Percentiles rank a stretch among this genome's conserved stretches.
phyloP scores from a whole-genome alignment of 2,113 vertebrate species.

The Plestiodon gilberti region DNA sequence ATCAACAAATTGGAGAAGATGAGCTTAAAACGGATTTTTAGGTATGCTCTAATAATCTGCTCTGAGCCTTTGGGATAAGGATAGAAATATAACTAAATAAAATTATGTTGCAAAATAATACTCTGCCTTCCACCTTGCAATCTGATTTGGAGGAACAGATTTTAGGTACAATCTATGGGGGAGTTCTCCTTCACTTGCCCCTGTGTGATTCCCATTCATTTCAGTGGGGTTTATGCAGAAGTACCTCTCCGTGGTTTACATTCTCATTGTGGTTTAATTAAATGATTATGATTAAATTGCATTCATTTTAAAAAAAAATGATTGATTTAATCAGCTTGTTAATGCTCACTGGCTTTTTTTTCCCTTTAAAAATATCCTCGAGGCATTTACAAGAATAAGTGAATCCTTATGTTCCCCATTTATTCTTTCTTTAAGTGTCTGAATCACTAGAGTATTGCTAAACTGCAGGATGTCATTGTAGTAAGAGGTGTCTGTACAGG shows the following conservation, averaged over 20 bases:
- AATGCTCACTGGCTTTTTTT: not conserved
- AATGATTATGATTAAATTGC: not conserved
- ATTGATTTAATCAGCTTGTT: not conserved
- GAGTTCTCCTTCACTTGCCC: not conserved
- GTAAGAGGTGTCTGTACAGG: not conserved
- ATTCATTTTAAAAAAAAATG: not conserved
- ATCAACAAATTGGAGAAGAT: no score
- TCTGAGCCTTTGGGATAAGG: not conserved
- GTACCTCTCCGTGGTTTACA: not conserved
- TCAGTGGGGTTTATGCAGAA: not conserved
- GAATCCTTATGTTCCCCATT: not conserved
- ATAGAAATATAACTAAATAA: not conserved
- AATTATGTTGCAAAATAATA: not conserved
- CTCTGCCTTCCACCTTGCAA: not conserved
- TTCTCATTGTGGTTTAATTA: not conserved
- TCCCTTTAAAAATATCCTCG: not conserved
- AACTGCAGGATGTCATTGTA: not conserved
- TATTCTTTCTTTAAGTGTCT: constrained; percentile 1
- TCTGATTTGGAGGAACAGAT: not conserved
- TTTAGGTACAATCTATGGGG: not conserved
- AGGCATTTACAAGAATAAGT: not conserved
- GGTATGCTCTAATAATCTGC: not conserved
- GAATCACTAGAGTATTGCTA: constrained; percentile 9
- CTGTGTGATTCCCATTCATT: not conserved
- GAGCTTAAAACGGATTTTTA: not conserved